These are phyloP conservation scores for Scarus forsteni DNA, from an alignment of 2,797 vertebrate species.

Conservation along the genomic window DNA sequence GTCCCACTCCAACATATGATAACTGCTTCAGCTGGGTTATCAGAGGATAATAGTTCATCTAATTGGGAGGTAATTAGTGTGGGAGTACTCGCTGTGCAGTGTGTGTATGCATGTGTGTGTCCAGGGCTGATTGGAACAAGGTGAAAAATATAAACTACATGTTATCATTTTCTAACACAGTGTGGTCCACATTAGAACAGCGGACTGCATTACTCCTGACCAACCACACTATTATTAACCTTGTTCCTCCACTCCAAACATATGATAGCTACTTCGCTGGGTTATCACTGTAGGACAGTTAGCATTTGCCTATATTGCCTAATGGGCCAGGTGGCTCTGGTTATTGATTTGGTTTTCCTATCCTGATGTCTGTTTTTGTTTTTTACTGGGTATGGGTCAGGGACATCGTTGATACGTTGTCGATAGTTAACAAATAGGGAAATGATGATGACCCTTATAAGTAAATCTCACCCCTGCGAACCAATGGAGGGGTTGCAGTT, in stretches of 20 bases:
- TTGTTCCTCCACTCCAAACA: constrained; percentile 60
- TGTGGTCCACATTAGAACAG: neutral
- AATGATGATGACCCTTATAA: too few species aligned
- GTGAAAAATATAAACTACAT: constrained; percentile 27
- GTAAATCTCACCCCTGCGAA: too few species aligned
- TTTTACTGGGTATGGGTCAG: too few species aligned
- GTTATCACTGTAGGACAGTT: too few species aligned
- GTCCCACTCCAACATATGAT: constrained; percentile 67
- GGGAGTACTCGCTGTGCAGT: constrained; percentile 15
- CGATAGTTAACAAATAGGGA: too few species aligned
- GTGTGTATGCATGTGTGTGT: constrained; percentile 39
- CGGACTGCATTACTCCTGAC: constrained; percentile 63
- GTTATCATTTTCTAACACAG: neutral
- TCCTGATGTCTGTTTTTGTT: too few species aligned
- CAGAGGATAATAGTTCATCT: constrained; percentile 75
- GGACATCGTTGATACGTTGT: too few species aligned
- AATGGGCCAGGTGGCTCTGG: too few species aligned
- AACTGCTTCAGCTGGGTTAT: constrained; percentile 72
- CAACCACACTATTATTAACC: constrained; percentile 59
- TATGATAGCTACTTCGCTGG: constrained; percentile 70
- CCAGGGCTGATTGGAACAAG: constrained; percentile 59
- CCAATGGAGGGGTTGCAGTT: too few species aligned
- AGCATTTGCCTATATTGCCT: too few species aligned
- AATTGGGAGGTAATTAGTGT: constrained; percentile 75
- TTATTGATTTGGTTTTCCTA: too few species aligned